Percentiles rank a stretch among this genome's conserved stretches.
Evolutionary conservation across 2,113 vertebrate species (phyloP).

Genomic region (Rhabdornis inornatus): DNA sequence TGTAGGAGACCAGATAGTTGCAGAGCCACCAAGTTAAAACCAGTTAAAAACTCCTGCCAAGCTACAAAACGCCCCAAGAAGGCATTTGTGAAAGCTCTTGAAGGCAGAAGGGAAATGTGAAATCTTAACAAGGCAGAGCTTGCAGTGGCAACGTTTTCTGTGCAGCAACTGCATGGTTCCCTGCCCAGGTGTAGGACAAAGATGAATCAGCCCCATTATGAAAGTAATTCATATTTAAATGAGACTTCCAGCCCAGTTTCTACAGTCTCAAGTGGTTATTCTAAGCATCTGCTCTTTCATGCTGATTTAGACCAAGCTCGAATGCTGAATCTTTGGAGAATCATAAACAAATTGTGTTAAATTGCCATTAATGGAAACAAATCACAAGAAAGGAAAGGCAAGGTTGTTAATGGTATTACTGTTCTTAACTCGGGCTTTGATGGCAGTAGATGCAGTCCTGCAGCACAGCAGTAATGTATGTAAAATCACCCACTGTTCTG

Average conservation of each 20-base stretch:
- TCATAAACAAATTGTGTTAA: constrained; percentile 58
- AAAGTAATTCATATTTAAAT: constrained; percentile 54
- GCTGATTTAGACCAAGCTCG: constrained; percentile 36
- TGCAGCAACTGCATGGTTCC: not conserved
- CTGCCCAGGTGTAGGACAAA: not conserved
- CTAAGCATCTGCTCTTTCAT: constrained; percentile 56
- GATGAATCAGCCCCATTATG: constrained; percentile 28
- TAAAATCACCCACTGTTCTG: constrained; percentile 55
- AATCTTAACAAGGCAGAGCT: not conserved
- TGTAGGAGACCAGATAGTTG: not conserved
- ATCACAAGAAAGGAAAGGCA: not conserved
- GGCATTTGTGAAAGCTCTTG: not conserved
- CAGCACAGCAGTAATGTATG: constrained; percentile 47
- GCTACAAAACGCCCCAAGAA: not conserved
- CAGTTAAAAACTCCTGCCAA: not conserved
- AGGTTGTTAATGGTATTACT: not conserved
- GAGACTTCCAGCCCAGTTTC: constrained; percentile 41
- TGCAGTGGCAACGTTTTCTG: not conserved
- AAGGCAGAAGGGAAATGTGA: not conserved
- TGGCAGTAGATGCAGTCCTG: not conserved
- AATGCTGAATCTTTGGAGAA: constrained; percentile 54
- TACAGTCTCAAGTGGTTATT: constrained; percentile 15
- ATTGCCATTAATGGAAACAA: constrained; percentile 31
- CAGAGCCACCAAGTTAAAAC: not conserved
- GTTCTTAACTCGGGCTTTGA: not conserved